Conservation (phyloP, 2,888 invertebrate species). For the Eupithecia subfuscata region DNA sequence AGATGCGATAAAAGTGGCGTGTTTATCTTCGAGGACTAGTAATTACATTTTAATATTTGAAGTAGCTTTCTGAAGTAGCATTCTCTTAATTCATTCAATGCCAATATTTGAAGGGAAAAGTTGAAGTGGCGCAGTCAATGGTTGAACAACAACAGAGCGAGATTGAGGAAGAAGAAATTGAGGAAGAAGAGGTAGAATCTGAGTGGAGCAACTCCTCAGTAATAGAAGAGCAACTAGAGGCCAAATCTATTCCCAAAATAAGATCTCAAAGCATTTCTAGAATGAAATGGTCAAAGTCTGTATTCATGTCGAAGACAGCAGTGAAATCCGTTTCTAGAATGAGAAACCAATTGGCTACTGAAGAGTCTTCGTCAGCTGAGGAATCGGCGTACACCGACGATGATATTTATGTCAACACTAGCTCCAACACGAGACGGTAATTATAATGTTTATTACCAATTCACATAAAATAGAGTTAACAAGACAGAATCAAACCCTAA, state of each 20-base stretch:
- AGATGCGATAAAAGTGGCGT: too few species aligned
- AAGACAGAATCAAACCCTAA: too few species aligned
- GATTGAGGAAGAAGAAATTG: not conserved
- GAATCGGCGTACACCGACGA: slow-evolving; percentile 52
- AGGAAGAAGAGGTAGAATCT: not conserved
- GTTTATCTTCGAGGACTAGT: too few species aligned
- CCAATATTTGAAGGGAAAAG: not conserved
- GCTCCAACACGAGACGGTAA: slow-evolving; percentile 31
- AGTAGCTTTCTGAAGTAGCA: too few species aligned
- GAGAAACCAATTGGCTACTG: slow-evolving; percentile 42
- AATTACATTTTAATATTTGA: too few species aligned
- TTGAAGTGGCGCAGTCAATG: not conserved
- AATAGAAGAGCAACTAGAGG: not conserved
- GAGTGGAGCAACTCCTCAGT: not conserved
- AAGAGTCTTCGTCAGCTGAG: slow-evolving; percentile 24
- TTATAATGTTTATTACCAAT: not conserved
- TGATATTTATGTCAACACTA: slow-evolving; percentile 63
- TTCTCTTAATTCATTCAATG: not conserved
- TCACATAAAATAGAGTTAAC: too few species aligned
- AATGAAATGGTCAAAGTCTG: not conserved
- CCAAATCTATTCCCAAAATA: not conserved
- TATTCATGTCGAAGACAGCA: slow-evolving; percentile 52
- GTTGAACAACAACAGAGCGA: not conserved
- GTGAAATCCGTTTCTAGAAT: slow-evolving; percentile 47
- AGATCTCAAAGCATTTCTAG: not conserved